These are phyloP conservation scores for Holcopasites calliopsidis DNA, from an alignment of 1,140 invertebrate species.

Conservation along the genomic window DNA sequence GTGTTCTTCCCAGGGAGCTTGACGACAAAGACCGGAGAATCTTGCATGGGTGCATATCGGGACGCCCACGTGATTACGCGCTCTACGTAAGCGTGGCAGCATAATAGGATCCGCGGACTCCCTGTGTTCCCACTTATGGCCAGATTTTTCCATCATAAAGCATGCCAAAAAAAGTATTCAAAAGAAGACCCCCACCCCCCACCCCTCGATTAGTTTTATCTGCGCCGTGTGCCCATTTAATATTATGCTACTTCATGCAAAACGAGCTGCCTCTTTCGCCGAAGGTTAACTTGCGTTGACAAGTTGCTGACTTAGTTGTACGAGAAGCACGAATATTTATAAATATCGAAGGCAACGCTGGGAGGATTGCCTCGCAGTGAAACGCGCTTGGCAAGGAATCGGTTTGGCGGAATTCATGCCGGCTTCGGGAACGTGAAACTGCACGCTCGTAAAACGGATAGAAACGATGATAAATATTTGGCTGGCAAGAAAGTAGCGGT, in stretches of 20 bases:
- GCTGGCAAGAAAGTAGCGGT: background rate
- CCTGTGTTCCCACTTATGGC: conserved; percentile 63
- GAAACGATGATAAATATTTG: conserved; percentile 33
- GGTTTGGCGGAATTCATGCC: conserved; percentile 24
- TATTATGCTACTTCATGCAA: too few species aligned
- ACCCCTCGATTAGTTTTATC: background rate
- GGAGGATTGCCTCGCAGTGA: background rate
- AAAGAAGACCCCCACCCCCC: background rate
- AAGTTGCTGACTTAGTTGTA: too few species aligned
- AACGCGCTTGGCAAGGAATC: conserved; percentile 19
- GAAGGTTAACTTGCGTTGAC: too few species aligned
- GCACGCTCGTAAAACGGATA: conserved; percentile 17
- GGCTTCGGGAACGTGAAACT: conserved; percentile 17
- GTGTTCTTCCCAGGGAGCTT: background rate
- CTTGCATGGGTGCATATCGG: background rate
- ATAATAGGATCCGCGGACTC: conserved; percentile 49
- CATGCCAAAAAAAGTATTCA: background rate
- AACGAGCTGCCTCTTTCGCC: too few species aligned
- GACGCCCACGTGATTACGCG: conserved; percentile 32
- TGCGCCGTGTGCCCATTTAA: too few species aligned
- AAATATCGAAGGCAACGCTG: too few species aligned
- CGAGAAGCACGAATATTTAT: too few species aligned
- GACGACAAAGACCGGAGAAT: conserved; percentile 42
- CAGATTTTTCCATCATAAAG: conserved; percentile 16
- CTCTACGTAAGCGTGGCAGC: conserved; percentile 38